These are phyloP conservation scores for Drosophila truncata DNA, from an alignment of 1,140 invertebrate genomes.

Conservation along the genomic window DNA sequence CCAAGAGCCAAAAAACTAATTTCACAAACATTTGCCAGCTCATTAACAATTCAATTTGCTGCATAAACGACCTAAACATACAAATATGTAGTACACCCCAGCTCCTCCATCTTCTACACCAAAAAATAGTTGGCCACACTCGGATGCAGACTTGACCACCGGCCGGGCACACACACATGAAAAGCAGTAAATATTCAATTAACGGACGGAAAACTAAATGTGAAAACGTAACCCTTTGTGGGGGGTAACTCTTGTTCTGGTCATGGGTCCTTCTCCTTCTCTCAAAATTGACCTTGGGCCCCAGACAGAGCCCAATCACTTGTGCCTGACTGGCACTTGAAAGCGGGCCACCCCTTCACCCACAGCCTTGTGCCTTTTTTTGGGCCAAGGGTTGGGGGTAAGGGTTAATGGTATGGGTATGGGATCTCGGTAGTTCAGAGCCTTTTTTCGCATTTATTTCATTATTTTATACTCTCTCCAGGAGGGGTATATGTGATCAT, in stretches of 20 bases:
- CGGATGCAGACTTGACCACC: constrained; percentile 43
- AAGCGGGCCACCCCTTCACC: constrained; percentile 17
- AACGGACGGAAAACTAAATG: constrained; percentile 61
- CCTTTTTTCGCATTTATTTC: constrained; percentile 6
- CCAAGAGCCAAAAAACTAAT: constrained; percentile 71
- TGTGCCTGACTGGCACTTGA: constrained; percentile 52
- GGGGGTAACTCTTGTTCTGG: not conserved
- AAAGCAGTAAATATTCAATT: constrained; percentile 81
- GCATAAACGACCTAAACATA: constrained; percentile 80
- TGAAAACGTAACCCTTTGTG: constrained; percentile 56
- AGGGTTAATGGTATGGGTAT: not conserved
- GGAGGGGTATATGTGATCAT: not conserved
- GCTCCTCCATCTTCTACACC: no score
- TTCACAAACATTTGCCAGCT: constrained; percentile 76
- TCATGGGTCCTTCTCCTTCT: not conserved
- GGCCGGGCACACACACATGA: constrained; percentile 32
- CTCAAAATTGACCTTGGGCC: constrained; percentile 14
- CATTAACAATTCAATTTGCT: constrained; percentile 83
- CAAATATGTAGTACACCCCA: constrained; percentile 21
- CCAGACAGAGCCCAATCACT: constrained; percentile 38
- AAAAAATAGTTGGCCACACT: constrained; percentile 34
- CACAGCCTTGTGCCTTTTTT: not conserved
- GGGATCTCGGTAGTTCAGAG: constrained; percentile 8
- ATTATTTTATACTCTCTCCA: not conserved
- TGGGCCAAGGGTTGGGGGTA: not conserved